Evolutionary conservation across 2,113 vertebrate species (phyloP), one percentile per base, ranked within the genome.

Genomic region (Osmerus mordax): DNA sequence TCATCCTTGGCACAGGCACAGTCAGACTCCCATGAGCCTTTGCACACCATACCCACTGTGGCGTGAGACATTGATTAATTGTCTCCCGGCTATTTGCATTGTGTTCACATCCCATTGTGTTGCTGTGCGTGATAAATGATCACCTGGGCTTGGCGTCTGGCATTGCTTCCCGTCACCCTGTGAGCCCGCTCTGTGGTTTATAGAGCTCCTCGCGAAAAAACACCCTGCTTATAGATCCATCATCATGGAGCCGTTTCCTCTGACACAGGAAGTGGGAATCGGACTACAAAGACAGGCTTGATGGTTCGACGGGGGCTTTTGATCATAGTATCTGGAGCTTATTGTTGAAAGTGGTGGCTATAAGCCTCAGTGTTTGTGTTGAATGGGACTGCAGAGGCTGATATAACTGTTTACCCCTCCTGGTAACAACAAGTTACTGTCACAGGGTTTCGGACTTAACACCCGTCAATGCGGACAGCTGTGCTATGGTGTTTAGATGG

Each of bases 31-130:
- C 79, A 70, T 70, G 61, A 77, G 73, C 65, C 65, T 9, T 54
- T 75, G 67, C 70, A 63, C 62, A 75, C 68, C 58, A 65, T 69
- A 69, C 67, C n/a, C 65, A 1, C 25, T 73, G 65, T 13, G 56
- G 61, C 71, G 70, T 63, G 54, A 47, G 62, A 62, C 70, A 71
- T 69, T 84, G 84, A 89, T 88, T 81, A 88, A 86, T 85, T 60
- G 71, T 78, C 68, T 58, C 65, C 51, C 63, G 60, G 65, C 67
- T 76, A 81, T 87, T 77, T 81, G 79, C 80, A 85, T 82, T 89
- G 83, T 87, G 69, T 80, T 81, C 70, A 68, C 19, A 75, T 77
- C 67, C 70, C 74, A 84, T 85, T 85, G 82, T 86, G 65, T 83
- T 82, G 69, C 81, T 63, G 28, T 32, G 29, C 47, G 74, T 86